Evolutionary conservation across 1,140 invertebrate species (phyloP), one percentile per base, ranked within the genome.

Genomic region (Lepidotrigona ventralis): DNA sequence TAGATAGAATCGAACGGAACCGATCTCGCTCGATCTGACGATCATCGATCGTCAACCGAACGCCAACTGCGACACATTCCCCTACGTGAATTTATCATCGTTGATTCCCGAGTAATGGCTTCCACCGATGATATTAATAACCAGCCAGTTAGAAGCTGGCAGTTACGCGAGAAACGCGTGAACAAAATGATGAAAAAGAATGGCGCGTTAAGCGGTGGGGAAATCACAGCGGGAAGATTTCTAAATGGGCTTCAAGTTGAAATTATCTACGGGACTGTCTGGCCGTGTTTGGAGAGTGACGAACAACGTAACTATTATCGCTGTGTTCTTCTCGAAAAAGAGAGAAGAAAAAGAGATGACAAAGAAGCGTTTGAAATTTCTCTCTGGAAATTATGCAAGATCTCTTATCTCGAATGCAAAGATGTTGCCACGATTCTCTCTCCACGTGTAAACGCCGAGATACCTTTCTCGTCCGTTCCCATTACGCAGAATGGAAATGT

Each of bases 231-330:
- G 51, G 14, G 46, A 68, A 70, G 54, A 33, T 74, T 21, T 77
- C 46, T 73, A 60, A 81, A 85, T 60, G 53, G 46, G 26, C 21
- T 19, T 84, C 58, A 17, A 53, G 17, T 56, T 70, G 26, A 85
- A 72, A 85, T 86, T 51, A 81, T 85, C 29, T 70, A 56, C 33
- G 8, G 29, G 26, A 23, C 73, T 60, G 39, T 78, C 21, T 64
- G 39, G 26, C 33, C 21, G 17, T 60, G 23, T n/a, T 33, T 23
- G 33, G 64, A 85, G 33, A 54, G n/a, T 33, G 54, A 29, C 53
- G n/a, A 70, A 74, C 46, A 19, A 79, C 23, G 17, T 71, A 54
- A 68, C 19, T 58, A 72, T 72, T 77, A 85, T 69, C 54, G 29
- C 46, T 12, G 21, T 46, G 39, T 8, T 60, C 21, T 68, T 76